A percentile compares a stretch with the other conserved stretches of the same genome.
phyloP scores from a whole-genome alignment of 2,797 vertebrate genomes.

The Borostomias antarcticus region DNA sequence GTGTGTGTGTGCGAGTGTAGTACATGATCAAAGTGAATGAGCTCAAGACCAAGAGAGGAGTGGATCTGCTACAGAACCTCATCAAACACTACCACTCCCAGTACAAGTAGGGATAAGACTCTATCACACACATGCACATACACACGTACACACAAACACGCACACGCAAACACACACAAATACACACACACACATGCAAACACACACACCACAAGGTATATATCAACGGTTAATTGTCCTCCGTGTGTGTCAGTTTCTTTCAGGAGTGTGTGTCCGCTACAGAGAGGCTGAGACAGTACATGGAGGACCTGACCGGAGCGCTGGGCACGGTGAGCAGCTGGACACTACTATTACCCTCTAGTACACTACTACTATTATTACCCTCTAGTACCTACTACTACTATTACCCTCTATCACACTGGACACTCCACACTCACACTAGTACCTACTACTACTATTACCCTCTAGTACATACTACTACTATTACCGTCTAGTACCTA shows the following conservation, averaged over 20 bases:
- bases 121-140: background rate
- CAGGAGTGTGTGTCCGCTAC: constrained; percentile 83
- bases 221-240: too few species aligned
- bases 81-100: constrained; percentile 86
- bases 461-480: too few species aligned
- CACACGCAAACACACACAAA: background rate
- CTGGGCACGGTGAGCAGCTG: constrained; percentile 63
- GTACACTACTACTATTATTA: too few species aligned
- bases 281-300: constrained; percentile 80
- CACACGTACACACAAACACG: background rate
- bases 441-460: too few species aligned
- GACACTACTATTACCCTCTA: too few species aligned
- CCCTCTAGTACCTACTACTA: background rate
- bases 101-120: constrained; percentile 75
- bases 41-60: constrained; percentile 78
- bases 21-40: constrained; percentile 80
- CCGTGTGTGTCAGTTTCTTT: constrained; percentile 78
- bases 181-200: background rate
- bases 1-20: constrained; percentile 48
- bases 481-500: background rate
- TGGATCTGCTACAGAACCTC: constrained; percentile 85
- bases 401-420: background rate
- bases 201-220: background rate
- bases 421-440: too few species aligned
- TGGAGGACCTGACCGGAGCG: constrained; percentile 76